Evolutionary conservation across 2,888 invertebrate species (phyloP), one percentile per base, ranked within the genome.

Genomic region (Cordilura impudica): DNA sequence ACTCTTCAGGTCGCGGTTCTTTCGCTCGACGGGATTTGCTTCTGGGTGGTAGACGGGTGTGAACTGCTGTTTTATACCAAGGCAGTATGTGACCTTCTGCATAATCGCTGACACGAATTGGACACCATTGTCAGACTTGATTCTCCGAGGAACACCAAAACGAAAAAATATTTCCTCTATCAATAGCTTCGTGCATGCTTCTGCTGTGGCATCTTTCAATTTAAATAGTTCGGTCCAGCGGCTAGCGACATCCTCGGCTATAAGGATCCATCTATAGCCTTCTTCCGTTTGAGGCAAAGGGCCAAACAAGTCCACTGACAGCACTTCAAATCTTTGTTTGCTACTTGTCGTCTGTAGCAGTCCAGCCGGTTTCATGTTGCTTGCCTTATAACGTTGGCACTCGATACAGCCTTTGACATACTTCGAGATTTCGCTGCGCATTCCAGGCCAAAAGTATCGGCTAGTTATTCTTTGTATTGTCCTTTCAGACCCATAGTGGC

Each of bases 61-160:
- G 21, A 76, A 76, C 7, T n/a, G 18, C 18, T 80, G 75, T 19
- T 71, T 10, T 6, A 80, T 69, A 10, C 14, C 26, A 14, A 67
- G 19, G 47, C 51, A 31, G 43, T 72, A 67, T 0, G 61, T 60
- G 0, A 85, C 43, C 39, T 87, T 79, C 56, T 88, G 88, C 86
- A 88, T 87, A 0, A 87, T 75, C 0, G 77, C 81, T 4, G 83
- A 83, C 0, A 88, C 82, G 54, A 88, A 87, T 29, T 88, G 87
- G 0, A 83, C 72, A 0, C 88, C 88, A 18, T 88, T 88, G 35
- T 89, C 88, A n/a, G 83, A 85, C 2, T 86, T 82, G 0, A 89
- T 12, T 14, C 85, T 63, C 0, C 87, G 23, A 0, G 85, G 86
- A 0, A 84, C 6, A 0, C 87, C 87, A 71, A 84, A 87, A 19